Base-by-base conservation (phyloP, 2,888 invertebrate species). In the Ophioninae sp. region DNA sequence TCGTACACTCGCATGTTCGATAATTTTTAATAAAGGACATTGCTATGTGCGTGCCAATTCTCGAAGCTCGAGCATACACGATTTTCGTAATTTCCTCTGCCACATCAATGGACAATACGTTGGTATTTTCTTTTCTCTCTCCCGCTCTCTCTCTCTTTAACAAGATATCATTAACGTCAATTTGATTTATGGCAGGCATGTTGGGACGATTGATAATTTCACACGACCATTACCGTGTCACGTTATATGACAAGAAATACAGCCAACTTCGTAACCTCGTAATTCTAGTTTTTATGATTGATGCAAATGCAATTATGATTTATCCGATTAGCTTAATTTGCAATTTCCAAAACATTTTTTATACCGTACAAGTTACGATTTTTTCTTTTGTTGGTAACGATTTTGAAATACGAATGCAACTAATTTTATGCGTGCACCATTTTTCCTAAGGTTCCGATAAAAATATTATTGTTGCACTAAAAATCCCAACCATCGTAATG, bases 101-200 rank as follows among this genome's bases (percentile, higher is more conserved):
- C 62, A 59, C 41, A 13, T 61, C 21, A 50, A 13, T 21, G 21
- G 0, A 69, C 20, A 23, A 17, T 41, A 17, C 21, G 17, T 50
- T 37, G 30, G 57, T n/a, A 13, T 65, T 61, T 70, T 77, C 70
- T 59, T 50, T 13, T 50, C 50, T 50, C 30, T 13, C 50, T 39
- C 61, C 37, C n/a, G 13, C 50, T 50, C 30, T 13, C 50, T 39
- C 61, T 56, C n/a, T 21, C 20, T 67, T 41, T 30, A 68, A 68
- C 57, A 62, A 70, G 56, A 37, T n/a, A 56, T 21, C 20, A 72
- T 68, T 76, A 57, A 73, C 57, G 70, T 62, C 59, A 56, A 75
- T 75, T 65, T 56, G 6, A 20, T 65, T 64, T n/a, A 2, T 7
- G 30, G 8, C 39, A 59, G 13, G 7, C n/a, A 21, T 39, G n/a